A percentile compares a stretch with the other conserved stretches of the same genome.
These are phyloP conservation scores for Automeris io DNA, from an alignment of 2,888 invertebrate genomes.

Conservation along the genomic window DNA sequence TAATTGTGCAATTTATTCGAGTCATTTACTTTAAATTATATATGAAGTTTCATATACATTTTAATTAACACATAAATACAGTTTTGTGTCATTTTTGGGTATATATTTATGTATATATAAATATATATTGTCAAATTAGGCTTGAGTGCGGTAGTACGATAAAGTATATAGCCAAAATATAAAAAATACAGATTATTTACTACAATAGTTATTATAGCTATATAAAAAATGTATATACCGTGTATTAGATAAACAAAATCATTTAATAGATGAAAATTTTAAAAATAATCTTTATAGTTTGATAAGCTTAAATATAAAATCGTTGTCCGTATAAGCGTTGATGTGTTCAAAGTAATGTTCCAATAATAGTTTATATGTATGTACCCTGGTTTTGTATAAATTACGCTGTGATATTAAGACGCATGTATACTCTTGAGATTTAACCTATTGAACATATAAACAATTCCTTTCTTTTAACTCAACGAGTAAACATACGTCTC, in stretches of 20 bases:
- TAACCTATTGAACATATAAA: neutral
- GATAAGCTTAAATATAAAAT: neutral
- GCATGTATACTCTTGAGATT: conserved; percentile 1
- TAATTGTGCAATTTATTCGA: too few species aligned
- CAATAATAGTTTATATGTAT: too few species aligned
- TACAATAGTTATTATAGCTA: too few species aligned
- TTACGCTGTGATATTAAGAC: conserved; percentile 3
- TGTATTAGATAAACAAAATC: neutral
- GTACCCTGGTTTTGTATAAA: neutral
- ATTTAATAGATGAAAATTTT: too few species aligned
- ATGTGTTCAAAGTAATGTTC: too few species aligned
- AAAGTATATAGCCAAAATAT: neutral
- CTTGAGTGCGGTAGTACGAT: neutral
- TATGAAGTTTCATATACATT: too few species aligned
- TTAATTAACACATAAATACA: too few species aligned
- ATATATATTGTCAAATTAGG: neutral
- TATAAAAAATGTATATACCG: neutral
- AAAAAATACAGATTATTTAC: too few species aligned
- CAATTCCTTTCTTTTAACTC: neutral
- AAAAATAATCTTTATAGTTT: neutral
- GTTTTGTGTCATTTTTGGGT: too few species aligned
- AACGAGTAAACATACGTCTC: neutral
- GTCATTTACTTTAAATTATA: too few species aligned
- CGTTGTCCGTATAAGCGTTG: too few species aligned
- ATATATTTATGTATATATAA: neutral